Percentiles rank a stretch among this genome's conserved stretches.
phyloP scores from a whole-genome alignment of 2,888 invertebrate species.

The Drosophila mimetica region DNA sequence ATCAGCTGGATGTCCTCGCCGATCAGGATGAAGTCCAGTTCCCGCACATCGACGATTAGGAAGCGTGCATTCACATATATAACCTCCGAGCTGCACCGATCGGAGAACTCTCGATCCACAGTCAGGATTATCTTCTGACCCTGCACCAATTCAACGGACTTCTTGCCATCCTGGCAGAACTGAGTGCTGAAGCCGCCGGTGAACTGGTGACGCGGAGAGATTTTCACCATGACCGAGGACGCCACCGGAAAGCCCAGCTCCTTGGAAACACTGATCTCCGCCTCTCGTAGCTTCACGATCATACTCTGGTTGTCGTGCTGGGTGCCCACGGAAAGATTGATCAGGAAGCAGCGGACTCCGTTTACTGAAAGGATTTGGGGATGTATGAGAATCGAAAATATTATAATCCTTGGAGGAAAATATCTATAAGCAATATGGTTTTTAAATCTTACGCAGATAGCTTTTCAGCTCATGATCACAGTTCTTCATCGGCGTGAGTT shows the following conservation, averaged over 20 bases:
- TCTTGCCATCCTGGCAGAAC: background rate
- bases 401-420: no score
- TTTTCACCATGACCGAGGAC: slow-evolving; percentile 69
- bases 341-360: slow-evolving; percentile 74
- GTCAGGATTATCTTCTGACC: slow-evolving; percentile 57
- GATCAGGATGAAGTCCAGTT: slow-evolving; percentile 76
- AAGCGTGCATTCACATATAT: slow-evolving; percentile 80
- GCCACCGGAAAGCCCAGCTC: slow-evolving; percentile 71
- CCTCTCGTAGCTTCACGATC: slow-evolving; percentile 71
- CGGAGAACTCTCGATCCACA: slow-evolving; percentile 65
- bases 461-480: slow-evolving; percentile 46
- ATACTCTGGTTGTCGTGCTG: slow-evolving; percentile 63
- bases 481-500: slow-evolving; percentile 39
- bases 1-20: slow-evolving; percentile 73
- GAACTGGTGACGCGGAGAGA: slow-evolving; percentile 78
- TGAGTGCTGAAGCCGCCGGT: slow-evolving; percentile 63
- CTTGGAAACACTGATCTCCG: slow-evolving; percentile 67
- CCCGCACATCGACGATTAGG: slow-evolving; percentile 62
- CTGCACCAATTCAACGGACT: slow-evolving; percentile 33
- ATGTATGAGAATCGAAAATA: background rate
- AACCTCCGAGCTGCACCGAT: slow-evolving; percentile 24
- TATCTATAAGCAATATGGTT: no score
- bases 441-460: slow-evolving; percentile 61
- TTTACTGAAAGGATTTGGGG: slow-evolving; percentile 38
- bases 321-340: slow-evolving; percentile 76